These are phyloP conservation scores for Mus caroli DNA, from an alignment of 2,797 vertebrate species.

Conservation along the genomic window DNA sequence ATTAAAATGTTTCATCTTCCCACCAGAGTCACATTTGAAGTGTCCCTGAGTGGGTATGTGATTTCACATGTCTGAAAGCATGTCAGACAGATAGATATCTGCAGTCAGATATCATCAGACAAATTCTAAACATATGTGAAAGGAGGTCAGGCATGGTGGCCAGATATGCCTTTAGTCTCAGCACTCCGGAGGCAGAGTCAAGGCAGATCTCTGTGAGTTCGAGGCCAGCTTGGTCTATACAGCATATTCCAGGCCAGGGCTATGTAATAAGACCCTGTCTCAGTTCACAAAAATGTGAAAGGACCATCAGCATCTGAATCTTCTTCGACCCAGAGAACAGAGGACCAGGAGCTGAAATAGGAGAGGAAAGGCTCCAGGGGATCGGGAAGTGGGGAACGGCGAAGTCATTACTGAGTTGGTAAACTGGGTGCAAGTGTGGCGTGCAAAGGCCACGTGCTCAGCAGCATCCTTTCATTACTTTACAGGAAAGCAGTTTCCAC, in stretches of 20 bases:
- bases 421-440: conserved; percentile 29
- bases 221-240: background rate
- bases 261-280: background rate
- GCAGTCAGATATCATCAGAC: background rate
- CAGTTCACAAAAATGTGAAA: background rate
- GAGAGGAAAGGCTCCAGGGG: background rate
- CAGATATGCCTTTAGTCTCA: background rate
- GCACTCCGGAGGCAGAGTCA: background rate
- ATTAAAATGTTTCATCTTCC: conserved; percentile 50
- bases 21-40: conserved; percentile 48
- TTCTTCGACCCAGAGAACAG: conserved; percentile 8
- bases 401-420: conserved; percentile 54
- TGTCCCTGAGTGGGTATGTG: background rate
- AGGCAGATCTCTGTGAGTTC: background rate
- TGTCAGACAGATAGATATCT: conserved; percentile 14
- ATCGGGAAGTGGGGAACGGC: conserved; percentile 19
- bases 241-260: background rate
- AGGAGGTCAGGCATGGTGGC: background rate
- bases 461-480: conserved; percentile 75
- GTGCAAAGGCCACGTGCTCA: conserved; percentile 65
- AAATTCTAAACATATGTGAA: conserved; percentile 3
- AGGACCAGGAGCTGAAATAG: background rate
- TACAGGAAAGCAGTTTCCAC: conserved; percentile 79
- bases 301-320: background rate
- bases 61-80: background rate